Percentiles rank a stretch among this genome's conserved stretches.
Evolutionary conservation across 2,113 vertebrate genomes (phyloP).

Genomic region (Panthera uncia): DNA sequence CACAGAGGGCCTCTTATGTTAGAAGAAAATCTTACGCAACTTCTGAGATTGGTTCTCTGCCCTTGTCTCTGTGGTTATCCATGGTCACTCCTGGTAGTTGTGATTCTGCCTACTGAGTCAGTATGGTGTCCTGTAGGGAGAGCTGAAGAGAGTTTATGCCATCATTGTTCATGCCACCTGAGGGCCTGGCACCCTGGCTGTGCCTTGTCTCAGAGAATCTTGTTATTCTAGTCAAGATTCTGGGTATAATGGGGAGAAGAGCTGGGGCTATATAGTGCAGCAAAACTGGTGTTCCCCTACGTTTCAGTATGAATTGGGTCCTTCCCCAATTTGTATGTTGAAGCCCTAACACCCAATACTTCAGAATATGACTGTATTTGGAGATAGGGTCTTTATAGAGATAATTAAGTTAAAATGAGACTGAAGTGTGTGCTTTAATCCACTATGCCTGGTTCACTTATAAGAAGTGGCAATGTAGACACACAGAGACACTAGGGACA

Average conservation of each 20-base stretch:
- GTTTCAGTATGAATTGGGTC: neutral
- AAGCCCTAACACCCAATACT: neutral
- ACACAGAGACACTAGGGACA: neutral
- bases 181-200: fast-evolving
- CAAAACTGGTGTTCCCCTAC: neutral
- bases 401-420: neutral
- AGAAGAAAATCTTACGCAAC: neutral
- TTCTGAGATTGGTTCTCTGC: neutral
- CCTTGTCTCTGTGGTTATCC: neutral
- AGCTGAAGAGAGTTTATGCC: neutral
- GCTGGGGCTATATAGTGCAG: neutral
- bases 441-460: neutral
- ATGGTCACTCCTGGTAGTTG: neutral
- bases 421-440: neutral
- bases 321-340: neutral
- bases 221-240: neutral
- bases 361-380: neutral
- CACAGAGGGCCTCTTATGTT: neutral
- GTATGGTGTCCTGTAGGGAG: neutral
- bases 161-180: neutral
- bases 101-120: neutral
- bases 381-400: neutral
- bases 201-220: neutral
- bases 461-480: neutral
- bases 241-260: neutral